These are phyloP conservation scores for Trichopoda pennipes DNA, from an alignment of 2,888 invertebrate species.

Conservation along the genomic window DNA sequence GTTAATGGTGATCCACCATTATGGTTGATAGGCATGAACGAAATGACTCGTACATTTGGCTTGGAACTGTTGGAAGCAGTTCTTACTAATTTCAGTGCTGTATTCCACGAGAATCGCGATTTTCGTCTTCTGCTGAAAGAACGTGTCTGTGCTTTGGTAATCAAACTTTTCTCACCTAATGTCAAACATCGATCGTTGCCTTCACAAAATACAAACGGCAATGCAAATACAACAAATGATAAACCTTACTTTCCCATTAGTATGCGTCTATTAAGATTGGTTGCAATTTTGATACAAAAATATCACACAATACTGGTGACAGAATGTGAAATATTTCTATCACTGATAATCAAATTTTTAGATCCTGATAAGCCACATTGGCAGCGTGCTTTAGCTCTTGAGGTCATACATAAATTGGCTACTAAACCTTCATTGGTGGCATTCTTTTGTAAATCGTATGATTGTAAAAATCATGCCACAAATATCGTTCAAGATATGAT, in stretches of 20 bases:
- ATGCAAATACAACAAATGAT: slow-evolving; percentile 87
- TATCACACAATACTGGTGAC: slow-evolving; percentile 96
- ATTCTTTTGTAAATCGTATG: slow-evolving; percentile 97
- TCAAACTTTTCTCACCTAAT: slow-evolving; percentile 98
- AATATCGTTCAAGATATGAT: slow-evolving; percentile 97
- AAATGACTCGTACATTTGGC: slow-evolving; percentile 98
- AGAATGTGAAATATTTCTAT: slow-evolving; percentile 99
- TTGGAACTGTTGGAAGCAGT: slow-evolving; percentile 96
- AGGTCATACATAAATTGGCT: slow-evolving; percentile 96
- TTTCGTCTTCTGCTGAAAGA: slow-evolving; percentile 97
- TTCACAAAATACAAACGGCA: slow-evolving; percentile 81
- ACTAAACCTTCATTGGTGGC: slow-evolving; percentile 91
- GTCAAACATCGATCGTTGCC: slow-evolving; percentile 91
- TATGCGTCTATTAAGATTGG: slow-evolving; percentile 95
- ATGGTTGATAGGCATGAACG: slow-evolving; percentile 97
- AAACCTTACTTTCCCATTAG: slow-evolving; percentile 98
- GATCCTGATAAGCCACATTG: slow-evolving; percentile 98
- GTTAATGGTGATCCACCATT: slow-evolving; percentile 97
- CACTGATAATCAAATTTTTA: slow-evolving; percentile 97
- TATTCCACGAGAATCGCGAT: slow-evolving; percentile 95
- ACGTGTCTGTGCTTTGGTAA: slow-evolving; percentile 98
- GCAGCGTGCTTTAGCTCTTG: slow-evolving; percentile 97
- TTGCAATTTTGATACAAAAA: slow-evolving; percentile 95
- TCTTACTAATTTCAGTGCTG: slow-evolving; percentile 90
- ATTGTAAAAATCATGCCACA: slow-evolving; percentile 95